Conservation (phyloP, 2,797 vertebrate genomes). For the Gobio occitaniae region DNA sequence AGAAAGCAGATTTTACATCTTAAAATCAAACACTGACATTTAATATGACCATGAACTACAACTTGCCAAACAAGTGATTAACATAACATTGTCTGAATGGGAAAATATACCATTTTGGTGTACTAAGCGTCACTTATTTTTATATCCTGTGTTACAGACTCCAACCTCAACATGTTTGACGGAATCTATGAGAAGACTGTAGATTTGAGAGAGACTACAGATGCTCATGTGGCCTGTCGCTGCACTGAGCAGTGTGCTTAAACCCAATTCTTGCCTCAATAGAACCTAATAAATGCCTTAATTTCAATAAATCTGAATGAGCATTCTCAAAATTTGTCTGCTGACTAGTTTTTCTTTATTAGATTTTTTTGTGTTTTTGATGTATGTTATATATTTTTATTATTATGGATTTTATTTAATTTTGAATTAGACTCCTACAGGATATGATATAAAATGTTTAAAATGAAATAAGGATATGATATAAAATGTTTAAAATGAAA, state of each 20-base stretch:
- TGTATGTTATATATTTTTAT: no score
- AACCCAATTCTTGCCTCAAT: not conserved
- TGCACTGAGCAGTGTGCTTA: slow-evolving; percentile 72
- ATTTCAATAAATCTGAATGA: slow-evolving; percentile 62
- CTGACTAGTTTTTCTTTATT: not conserved
- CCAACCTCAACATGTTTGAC: slow-evolving; percentile 61
- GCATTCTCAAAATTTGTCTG: slow-evolving; percentile 14
- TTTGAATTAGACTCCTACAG: no score
- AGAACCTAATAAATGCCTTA: slow-evolving; percentile 27
- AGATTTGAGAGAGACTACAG: slow-evolving; percentile 69
- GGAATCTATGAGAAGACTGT: slow-evolving; percentile 67
- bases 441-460: no score
- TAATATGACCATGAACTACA: not conserved
- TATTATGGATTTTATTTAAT: no score
- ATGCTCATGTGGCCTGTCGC: slow-evolving; percentile 74
- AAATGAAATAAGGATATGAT: no score
- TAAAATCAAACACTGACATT: not conserved
- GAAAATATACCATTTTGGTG: not conserved
- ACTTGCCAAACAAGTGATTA: not conserved
- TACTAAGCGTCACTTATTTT: not conserved
- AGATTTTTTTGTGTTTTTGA: no score
- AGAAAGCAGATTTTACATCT: not conserved
- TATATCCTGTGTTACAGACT: slow-evolving; percentile 64
- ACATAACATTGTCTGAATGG: not conserved
- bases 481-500: no score